Evolutionary conservation across 2,113 vertebrate genomes (phyloP), one percentile per base, ranked within the genome.

Genomic region (Psophia crepitans): DNA sequence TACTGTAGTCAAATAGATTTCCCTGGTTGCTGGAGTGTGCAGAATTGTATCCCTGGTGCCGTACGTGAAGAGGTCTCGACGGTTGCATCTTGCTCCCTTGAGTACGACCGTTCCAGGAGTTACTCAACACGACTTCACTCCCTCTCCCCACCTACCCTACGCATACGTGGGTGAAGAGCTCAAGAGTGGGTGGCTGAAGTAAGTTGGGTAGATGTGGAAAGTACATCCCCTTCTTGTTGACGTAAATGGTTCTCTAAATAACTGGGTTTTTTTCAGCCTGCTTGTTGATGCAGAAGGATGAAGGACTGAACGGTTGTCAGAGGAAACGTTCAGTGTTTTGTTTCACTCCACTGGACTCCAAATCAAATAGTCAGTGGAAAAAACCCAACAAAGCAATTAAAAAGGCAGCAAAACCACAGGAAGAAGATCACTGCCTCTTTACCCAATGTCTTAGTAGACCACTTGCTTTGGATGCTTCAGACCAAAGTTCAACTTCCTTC

Each of bases 161-260:
- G 22, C 22, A 1, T 28, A 6, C 11, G 0, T 3, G 5, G n/a
- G 27, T 2, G 56, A 49, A 35, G 48, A 43, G 41, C 57, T 64
- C 30, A 19, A 21, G 53, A 51, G 51, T 2, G 10, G 16, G 64
- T 10, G 33, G 32, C 35, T 33, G 57, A 28, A 35, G 51, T 27
- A 73, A 20, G 33, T 22, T 73, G 60, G 39, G 26, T 57, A 26
- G 58, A 32, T 11, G 15, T 7, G 12, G 48, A 5, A 35, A 32
- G 17, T 15, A 5, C 0, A 5, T 46, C 54, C n/a, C 26, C 30
- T 6, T 60, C n/a, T 8, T 8, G 12, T 22, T 39, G 14, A 18
- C 2, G 0, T 30, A 7, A 18, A 4, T 0, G 4, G 16, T 39
- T 73, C 51, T 26, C 16, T 20, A n/a, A 37, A 39, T n/a, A 7